Conservation (phyloP, 1,140 invertebrate genomes). For the Cyclina sinensis region DNA sequence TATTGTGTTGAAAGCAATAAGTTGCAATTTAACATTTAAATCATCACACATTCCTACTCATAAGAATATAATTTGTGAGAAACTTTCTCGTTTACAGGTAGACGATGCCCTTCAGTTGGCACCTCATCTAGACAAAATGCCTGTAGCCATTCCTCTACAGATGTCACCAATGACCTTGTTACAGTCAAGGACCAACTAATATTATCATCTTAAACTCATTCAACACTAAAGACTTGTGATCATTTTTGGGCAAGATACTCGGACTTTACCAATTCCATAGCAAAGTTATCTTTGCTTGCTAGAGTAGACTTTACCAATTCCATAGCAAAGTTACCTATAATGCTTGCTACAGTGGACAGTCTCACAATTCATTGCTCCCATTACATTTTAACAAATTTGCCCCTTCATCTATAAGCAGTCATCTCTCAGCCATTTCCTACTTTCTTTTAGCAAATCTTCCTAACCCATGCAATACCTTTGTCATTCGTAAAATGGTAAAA, state of each 20-base stretch:
- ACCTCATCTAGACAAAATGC: constrained; percentile 40
- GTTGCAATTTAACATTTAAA: constrained; percentile 13
- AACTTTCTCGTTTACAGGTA: constrained; percentile 39
- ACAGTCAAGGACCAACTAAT: no score
- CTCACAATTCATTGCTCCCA: no score
- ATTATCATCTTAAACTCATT: neutral
- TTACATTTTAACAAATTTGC: no score
- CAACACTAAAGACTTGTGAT: neutral
- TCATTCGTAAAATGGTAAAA: neutral
- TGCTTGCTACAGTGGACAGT: no score
- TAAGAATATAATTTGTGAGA: constrained; percentile 26
- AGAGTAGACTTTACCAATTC: neutral
- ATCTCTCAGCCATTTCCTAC: neutral
- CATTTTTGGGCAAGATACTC: neutral
- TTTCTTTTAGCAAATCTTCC: neutral
- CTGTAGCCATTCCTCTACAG: neutral
- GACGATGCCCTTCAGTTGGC: neutral
- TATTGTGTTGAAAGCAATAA: constrained; percentile 22
- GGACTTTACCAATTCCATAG: neutral
- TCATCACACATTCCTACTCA: neutral
- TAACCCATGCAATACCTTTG: neutral
- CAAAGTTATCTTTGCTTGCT: neutral
- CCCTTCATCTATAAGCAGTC: neutral
- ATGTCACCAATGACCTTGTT: constrained; percentile 24
- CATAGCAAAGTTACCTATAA: no score